Conservation (phyloP, 2,888 invertebrate genomes). For the Odontothrips loti region DNA sequence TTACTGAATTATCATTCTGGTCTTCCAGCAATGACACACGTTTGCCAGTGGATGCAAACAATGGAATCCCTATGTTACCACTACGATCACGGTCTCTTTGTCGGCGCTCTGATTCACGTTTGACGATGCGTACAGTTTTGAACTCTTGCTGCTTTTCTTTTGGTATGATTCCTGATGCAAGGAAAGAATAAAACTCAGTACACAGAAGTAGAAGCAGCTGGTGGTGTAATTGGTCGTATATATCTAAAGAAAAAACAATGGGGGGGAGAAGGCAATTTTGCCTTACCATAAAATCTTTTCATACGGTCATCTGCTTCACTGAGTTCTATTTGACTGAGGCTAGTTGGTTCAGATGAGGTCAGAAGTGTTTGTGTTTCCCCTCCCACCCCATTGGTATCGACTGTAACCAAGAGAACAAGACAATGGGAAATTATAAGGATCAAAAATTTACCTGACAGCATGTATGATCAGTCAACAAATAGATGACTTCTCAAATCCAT, state of each 20-base stretch:
- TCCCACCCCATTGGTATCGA: neutral
- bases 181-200: constrained; percentile 28
- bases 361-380: neutral
- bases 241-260: constrained; percentile 38
- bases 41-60: constrained; percentile 40
- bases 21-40: constrained; percentile 46
- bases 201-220: no score
- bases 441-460: constrained; percentile 15
- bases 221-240: constrained; percentile 34
- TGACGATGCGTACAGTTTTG: constrained; percentile 89
- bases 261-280: constrained; percentile 27
- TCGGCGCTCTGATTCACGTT: constrained; percentile 81
- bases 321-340: constrained; percentile 46
- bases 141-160: constrained; percentile 80
- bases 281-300: constrained; percentile 51
- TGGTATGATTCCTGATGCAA: constrained; percentile 58
- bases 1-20: constrained; percentile 40
- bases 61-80: constrained; percentile 44
- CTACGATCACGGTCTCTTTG: constrained; percentile 74
- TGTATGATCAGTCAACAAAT: neutral
- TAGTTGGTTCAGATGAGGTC: constrained; percentile 19
- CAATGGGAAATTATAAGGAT: constrained; percentile 20
- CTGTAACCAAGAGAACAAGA: neutral
- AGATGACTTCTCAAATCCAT: constrained; percentile 40
- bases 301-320: constrained; percentile 52